Evolutionary conservation across 2,797 vertebrate genomes (phyloP).

Genomic region (Apogon hyalosoma): DNA sequence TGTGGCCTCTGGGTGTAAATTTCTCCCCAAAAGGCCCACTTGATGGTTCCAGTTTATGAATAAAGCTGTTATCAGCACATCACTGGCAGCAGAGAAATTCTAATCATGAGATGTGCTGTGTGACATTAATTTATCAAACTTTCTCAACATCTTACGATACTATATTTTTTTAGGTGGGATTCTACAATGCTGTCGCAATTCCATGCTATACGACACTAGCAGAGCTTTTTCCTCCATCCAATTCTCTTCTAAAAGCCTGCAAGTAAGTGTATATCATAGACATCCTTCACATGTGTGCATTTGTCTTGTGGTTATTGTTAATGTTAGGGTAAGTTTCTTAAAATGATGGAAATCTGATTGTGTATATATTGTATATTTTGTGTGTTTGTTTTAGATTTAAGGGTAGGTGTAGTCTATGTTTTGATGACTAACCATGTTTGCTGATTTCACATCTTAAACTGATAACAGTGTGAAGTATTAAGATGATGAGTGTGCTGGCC

Average conservation of each 20-base stretch:
- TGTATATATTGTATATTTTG: too few relatives aligned
- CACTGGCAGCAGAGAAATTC: not conserved
- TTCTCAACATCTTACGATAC: not conserved
- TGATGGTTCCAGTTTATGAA: constrained; percentile 3
- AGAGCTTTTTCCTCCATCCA: constrained; percentile 92
- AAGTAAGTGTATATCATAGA: constrained; percentile 81
- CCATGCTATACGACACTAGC: constrained; percentile 95
- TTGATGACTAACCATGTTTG: not conserved
- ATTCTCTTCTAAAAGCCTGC: constrained; percentile 92
- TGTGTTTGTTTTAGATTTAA: not conserved
- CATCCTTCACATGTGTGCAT: not conserved
- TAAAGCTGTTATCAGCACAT: constrained; percentile 5
- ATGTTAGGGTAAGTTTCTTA: too few relatives aligned
- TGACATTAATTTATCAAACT: not conserved
- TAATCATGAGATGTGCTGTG: not conserved
- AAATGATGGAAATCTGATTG: too few relatives aligned
- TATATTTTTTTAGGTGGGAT: constrained; percentile 88
- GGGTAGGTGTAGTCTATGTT: too few relatives aligned
- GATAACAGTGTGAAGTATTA: constrained; percentile 1
- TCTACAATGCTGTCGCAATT: constrained; percentile 97
- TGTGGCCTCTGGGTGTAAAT: too few relatives aligned
- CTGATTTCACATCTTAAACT: constrained; percentile 1
- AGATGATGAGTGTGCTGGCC: not conserved
- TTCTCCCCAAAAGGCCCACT: too few relatives aligned
- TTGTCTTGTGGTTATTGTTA: too few relatives aligned